Evolutionary conservation across 2,113 vertebrate species (phyloP).

Genomic region (Elachura formosa): DNA sequence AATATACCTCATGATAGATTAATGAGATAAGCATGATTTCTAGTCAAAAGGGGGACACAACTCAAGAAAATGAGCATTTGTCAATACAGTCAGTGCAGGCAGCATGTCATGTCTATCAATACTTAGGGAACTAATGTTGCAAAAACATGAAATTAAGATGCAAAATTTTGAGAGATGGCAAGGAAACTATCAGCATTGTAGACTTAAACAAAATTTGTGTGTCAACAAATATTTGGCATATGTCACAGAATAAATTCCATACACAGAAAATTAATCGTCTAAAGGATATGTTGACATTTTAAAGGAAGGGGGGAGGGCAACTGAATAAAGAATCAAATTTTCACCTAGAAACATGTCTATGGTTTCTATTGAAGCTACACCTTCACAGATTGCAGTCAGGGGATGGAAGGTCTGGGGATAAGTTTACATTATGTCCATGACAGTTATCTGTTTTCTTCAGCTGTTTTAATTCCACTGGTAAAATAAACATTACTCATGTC

Average conservation of each 20-base stretch:
- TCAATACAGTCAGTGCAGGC: neutral
- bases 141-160: neutral
- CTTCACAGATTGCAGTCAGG: neutral
- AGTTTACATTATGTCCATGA: neutral
- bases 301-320: no score
- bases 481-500: neutral
- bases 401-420: neutral
- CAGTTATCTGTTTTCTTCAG: neutral
- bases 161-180: neutral
- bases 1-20: neutral
- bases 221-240: neutral
- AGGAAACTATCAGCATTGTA: neutral
- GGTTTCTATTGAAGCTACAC: neutral
- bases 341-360: neutral
- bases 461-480: neutral
- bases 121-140: neutral
- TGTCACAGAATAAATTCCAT: neutral
- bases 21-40: neutral
- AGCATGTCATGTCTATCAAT: neutral
- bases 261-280: neutral
- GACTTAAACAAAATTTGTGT: neutral
- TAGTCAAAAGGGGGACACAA: neutral
- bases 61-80: neutral
- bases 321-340: neutral
- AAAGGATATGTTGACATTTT: neutral